Percentiles rank a stretch among this genome's conserved stretches.
These are phyloP conservation scores for Salmo trutta DNA, from an alignment of 2,797 vertebrate genomes.

Conservation along the genomic window DNA sequence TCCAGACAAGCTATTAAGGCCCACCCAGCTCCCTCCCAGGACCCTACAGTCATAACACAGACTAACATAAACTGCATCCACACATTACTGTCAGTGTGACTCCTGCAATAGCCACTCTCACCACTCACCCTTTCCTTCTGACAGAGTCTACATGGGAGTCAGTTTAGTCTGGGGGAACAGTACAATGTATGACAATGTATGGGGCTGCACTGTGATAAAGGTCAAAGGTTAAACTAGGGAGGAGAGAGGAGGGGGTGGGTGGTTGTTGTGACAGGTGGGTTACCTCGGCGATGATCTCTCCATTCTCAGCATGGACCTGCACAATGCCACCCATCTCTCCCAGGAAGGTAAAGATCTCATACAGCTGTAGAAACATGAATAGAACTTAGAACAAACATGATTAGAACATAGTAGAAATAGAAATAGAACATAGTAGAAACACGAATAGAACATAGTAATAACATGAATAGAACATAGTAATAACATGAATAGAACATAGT, in stretches of 20 bases:
- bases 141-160: slow-evolving; percentile 30
- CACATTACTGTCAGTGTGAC: slow-evolving; percentile 29
- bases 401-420: no score
- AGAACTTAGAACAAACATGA: no score
- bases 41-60: slow-evolving; percentile 35
- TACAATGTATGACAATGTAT: slow-evolving; percentile 9
- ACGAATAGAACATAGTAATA: no score
- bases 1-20: slow-evolving; percentile 3
- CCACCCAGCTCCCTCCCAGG: slow-evolving; percentile 41
- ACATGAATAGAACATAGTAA: no score
- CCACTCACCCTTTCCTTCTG: slow-evolving; percentile 7
- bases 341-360: slow-evolving; percentile 93
- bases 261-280: slow-evolving; percentile 25
- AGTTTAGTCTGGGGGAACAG: slow-evolving; percentile 61
- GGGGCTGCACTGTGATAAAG: slow-evolving; percentile 38
- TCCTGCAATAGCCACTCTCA: slow-evolving; percentile 26
- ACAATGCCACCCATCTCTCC: slow-evolving; percentile 90
- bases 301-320: slow-evolving; percentile 98
- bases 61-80: slow-evolving; percentile 48
- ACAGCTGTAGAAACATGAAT: slow-evolving; percentile 76
- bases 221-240: not conserved
- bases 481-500: no score
- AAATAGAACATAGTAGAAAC: not conserved
- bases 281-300: slow-evolving; percentile 98
- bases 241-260: slow-evolving; percentile 1